A percentile compares a stretch with the other conserved stretches of the same genome.
These are phyloP conservation scores for Halcyon senegalensis DNA, from an alignment of 2,113 vertebrate species.

Conservation along the genomic window DNA sequence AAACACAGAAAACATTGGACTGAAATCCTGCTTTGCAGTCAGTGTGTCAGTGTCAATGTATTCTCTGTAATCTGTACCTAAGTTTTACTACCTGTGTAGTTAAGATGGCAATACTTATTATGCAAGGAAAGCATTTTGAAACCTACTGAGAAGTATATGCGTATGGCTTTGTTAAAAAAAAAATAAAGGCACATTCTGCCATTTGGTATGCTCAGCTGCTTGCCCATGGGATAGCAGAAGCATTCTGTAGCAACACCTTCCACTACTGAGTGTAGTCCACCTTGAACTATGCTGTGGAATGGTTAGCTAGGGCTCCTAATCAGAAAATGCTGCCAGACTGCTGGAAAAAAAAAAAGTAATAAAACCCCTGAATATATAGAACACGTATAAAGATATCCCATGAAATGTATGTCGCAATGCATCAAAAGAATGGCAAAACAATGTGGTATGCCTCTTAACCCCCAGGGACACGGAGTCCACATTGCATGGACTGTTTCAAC, in stretches of 20 bases:
- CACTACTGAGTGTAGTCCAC: not conserved
- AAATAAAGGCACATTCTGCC: not conserved
- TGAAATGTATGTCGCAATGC: not conserved
- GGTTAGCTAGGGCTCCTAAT: not conserved
- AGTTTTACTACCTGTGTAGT: not conserved
- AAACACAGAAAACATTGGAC: not conserved
- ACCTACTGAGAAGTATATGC: not conserved
- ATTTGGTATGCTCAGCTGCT: not conserved
- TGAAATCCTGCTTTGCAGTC: not conserved
- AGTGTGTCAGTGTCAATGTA: not conserved
- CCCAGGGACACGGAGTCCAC: not conserved
- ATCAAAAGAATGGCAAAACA: not conserved
- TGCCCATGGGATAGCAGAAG: rapidly evolving
- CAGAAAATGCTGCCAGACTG: not conserved
- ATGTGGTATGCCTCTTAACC: not conserved
- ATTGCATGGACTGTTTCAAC: not conserved
- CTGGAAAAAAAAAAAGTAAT: not conserved
- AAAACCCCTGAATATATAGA: not conserved
- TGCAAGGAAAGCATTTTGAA: not conserved
- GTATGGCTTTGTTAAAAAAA: not conserved
- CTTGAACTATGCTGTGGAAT: not conserved
- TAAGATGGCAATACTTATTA: not conserved
- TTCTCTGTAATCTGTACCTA: not conserved
- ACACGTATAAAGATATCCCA: not conserved
- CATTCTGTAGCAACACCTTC: not conserved